These are phyloP conservation scores for Pterophyllum scalare DNA, from an alignment of 2,113 vertebrate genomes.

Conservation along the genomic window DNA sequence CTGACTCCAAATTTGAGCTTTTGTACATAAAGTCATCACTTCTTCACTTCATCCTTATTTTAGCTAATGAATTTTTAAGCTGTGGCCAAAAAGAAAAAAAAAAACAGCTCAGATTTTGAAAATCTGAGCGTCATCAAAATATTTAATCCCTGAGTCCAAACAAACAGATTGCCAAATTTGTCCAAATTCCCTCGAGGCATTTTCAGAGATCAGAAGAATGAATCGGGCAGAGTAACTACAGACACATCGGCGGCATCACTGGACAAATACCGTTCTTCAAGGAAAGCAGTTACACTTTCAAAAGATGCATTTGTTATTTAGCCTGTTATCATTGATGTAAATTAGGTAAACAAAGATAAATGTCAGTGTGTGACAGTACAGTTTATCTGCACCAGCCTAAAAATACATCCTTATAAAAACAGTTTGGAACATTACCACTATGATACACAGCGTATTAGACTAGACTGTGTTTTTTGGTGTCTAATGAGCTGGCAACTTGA, in stretches of 20 bases:
- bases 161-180: too few species aligned
- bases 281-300: neutral
- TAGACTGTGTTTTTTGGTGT: neutral
- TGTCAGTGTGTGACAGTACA: neutral
- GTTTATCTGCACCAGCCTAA: neutral
- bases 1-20: neutral
- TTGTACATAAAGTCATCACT: rapidly evolving
- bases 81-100: neutral
- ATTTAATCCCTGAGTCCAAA: too few species aligned
- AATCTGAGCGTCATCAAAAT: too few species aligned
- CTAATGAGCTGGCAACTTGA: neutral
- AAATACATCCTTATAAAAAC: neutral
- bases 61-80: neutral
- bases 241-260: neutral
- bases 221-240: neutral
- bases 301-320: neutral
- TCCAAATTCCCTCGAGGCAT: too few species aligned
- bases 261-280: neutral
- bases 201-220: neutral
- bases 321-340: neutral
- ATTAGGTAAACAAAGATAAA: neutral
- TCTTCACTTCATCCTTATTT: neutral
- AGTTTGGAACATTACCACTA: neutral
- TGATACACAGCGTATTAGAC: neutral
- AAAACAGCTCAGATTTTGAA: too few species aligned